Base-by-base conservation (phyloP, 2,888 invertebrate genomes). In the Aphidoletes aphidimyza region DNA sequence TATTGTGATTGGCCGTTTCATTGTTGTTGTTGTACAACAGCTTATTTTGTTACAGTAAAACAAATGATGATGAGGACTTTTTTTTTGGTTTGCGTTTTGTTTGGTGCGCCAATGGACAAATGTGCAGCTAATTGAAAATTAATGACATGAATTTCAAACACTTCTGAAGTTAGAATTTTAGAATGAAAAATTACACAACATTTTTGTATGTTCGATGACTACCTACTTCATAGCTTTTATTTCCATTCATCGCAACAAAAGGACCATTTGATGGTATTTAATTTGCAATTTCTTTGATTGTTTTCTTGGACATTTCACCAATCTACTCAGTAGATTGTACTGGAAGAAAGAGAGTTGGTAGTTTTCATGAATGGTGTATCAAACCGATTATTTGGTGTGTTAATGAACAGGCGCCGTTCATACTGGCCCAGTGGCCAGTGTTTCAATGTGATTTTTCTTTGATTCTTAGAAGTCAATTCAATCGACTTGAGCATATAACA, bases 401-500 rank as follows among this genome's bases (percentile, higher is more conserved):
- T 69, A 69, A 69, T 69, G 69, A 69, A 69, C 69, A 30, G 69
- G 69, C 69, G 69, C 69, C 69, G 30, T 14, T 30, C 14, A 69
- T 69, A 14, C 69, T 69, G 34, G 8, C 34, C 30, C 22, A 54
- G n/a, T 3, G 5, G 9, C 3, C 54, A 5, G n/a, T n/a, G n/a
- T n/a, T n/a, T n/a, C n/a, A n/a, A n/a, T n/a, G n/a, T n/a, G n/a
- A n/a, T n/a, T n/a, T n/a, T n/a, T n/a, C n/a, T n/a, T n/a, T n/a
- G n/a, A n/a, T n/a, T n/a, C n/a, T n/a, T n/a, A n/a, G n/a, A 69
- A 69, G 69, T 69, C n/a, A 34, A 69, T 30, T 30, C 34, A 69
- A 69, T 54, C 2, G 8, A 19, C 19, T 47, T 47, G 47, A n/a
- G 47, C 17, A 3, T 9, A 47, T 47, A 19, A 47, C 47, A 47